Evolutionary conservation across 1,140 invertebrate species (phyloP).

Genomic region (Euwallacea fornicatus): DNA sequence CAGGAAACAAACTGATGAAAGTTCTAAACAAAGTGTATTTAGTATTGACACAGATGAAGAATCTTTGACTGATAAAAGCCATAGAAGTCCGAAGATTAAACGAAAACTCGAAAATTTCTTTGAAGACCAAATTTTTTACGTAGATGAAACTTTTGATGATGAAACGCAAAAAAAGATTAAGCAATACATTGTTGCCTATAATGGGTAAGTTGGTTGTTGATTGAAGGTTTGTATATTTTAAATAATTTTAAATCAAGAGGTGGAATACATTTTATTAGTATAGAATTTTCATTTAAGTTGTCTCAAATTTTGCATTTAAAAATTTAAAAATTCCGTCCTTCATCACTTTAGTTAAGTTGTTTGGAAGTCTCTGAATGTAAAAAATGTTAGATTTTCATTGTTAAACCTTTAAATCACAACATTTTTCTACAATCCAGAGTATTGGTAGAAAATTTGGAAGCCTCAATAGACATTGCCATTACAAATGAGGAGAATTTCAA

Average conservation of each 20-base stretch:
- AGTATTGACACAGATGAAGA: constrained; percentile 37
- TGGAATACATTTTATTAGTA: background rate
- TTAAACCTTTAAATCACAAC: background rate
- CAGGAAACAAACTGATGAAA: constrained; percentile 13
- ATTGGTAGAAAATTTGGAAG: constrained; percentile 15
- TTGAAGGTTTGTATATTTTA: background rate
- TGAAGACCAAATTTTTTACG: constrained; percentile 44
- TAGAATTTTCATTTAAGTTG: too few relatives aligned
- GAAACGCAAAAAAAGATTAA: constrained; percentile 37
- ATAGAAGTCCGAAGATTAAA: constrained; percentile 24
- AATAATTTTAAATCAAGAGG: background rate
- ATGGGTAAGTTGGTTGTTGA: constrained; percentile 42
- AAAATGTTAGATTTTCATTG: constrained; percentile 5
- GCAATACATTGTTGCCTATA: constrained; percentile 47
- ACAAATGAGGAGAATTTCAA: constrained; percentile 37
- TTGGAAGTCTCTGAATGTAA: background rate
- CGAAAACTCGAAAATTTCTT: constrained; percentile 42
- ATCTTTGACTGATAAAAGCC: background rate
- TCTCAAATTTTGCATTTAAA: too few relatives aligned
- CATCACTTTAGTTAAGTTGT: background rate
- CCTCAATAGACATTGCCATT: constrained; percentile 41
- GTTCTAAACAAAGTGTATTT: constrained; percentile 22
- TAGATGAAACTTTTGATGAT: constrained; percentile 43
- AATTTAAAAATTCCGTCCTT: too few relatives aligned
- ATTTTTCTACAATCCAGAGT: too few relatives aligned